Base-by-base conservation (phyloP, 2,888 invertebrate species). In the Scelioninae gen. 2 region DNA sequence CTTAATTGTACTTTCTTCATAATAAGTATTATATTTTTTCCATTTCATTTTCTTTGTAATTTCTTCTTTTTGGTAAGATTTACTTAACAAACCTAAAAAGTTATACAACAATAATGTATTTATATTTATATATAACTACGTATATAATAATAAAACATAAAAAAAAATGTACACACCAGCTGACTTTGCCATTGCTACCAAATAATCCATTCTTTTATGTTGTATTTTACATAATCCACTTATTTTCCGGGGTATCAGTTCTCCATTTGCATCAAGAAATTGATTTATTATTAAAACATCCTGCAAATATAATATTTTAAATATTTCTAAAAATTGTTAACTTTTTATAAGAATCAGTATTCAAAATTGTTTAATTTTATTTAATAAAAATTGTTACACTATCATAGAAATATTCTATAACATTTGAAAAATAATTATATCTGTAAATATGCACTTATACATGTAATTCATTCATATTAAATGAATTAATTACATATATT, bases 201-300 rank as follows among this genome's bases (percentile, higher is more conserved):
- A 43, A 33, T 55, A 55, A n/a, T 61, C 67, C 43, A 72, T 41
- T 43, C 67, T 46, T 57, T 57, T 72, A 15, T 72, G 65, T 41
- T 72, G 72, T 10, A 7, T 28, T 13, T n/a, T 2, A 43, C 72
- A 72, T 33, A 72, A 57, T 2, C 55, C 48, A 18, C 28, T 67
- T 4, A 50, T 10, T 1, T 33, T 31, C 18, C 46, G 10, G 4
- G 39, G 16, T 22, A 67, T 7, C 13, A 55, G 15, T 28, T 61
- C 18, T 22, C 65, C 72, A 1, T 60, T 48, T 13, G 22, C 18
- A 50, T 67, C 67, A 22, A 72, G 52, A 41, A 67, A 72, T n/a
- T 72, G 72, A 35, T 41, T 46, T 9, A 72, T 33, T 45, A 72
- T 72, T 31, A 72, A 37, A 15, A 72, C 55, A 53, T 72, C 72